Base-by-base conservation (phyloP, 1,140 invertebrate genomes). In the Calliopsis andreniformis region DNA sequence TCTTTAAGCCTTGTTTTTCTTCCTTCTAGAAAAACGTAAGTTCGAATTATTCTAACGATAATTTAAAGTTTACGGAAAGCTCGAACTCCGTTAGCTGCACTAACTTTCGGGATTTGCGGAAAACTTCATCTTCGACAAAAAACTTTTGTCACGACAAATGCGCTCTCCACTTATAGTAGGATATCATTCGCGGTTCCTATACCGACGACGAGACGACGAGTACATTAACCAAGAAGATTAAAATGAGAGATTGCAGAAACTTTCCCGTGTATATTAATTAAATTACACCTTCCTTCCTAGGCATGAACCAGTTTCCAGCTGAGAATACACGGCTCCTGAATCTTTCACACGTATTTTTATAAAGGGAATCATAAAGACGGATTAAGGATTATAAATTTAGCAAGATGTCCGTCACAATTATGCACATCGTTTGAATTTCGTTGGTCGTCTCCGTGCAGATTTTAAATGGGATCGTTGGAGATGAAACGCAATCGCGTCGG, bases 211-310 rank as follows among this genome's bases (percentile, higher is more conserved):
- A n/a, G n/a, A n/a, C n/a, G 25, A 18, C 23, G 7, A 6, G 30
- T 58, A 47, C 43, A 67, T 75, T 47, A 67, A 58, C 70, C 28
- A 14, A 28, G 39, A 35, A 20, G 30, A 66, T 66, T 55, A 25
- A 55, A 23, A n/a, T 28, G 3, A 7, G 16, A 67, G 25, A 35
- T 14, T 53, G 35, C n/a, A n/a, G n/a, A n/a, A n/a, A 55, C 16
- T 66, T 66, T 28, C n/a, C 8, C 25, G 35, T 55, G 49, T 73
- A 55, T 43, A 64, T 43, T 73, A 73, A 45, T 66, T 66, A 43
- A 4, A 16, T 45, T 32, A 30, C 3, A 18, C 8, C 3, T 16
- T n/a, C 8, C 43, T 30, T 6, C n/a, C n/a, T n/a, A n/a, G n/a
- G n/a, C n/a, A n/a, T 39, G 18, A 10, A 25, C 23, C 18, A n/a